Evolutionary conservation across 1,140 invertebrate species (phyloP), one percentile per base, ranked within the genome.

Genomic region (Chionoecetes opilio): DNA sequence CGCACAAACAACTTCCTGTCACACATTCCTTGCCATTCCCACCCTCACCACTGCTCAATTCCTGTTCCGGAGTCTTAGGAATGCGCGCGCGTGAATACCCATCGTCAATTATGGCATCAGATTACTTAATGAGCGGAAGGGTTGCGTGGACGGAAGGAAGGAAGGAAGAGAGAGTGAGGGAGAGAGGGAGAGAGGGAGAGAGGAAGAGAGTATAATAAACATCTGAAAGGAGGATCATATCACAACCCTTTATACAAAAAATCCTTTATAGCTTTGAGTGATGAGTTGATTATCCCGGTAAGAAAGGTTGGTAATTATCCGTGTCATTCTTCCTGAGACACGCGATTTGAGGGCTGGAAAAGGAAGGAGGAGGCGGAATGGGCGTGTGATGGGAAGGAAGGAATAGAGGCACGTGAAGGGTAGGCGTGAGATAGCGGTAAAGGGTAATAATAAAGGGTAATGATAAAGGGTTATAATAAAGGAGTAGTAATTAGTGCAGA

Each of bases 41-140:
- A 84, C 34, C 82, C 91, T 29, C 0, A 37, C n/a, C 91, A 32
- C 91, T 92, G 82, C 91, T 92, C 91, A 92, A n/a, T 92, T 92
- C 91, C 91, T 46, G 82, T 92, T 92, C 31, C 31, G n/a, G 34
- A 29, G 35, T 85, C 91, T 82, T n/a, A 26, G 91, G 91, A 92
- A 92, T 92, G 91, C 91, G 75, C 31, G 91, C 91, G 75, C 31
- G 35, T 26, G 91, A 82, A 85, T 84, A 84, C 91, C 38, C 38
- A 35, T 29, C 31, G 75, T 84, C 75, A 87, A 86, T 93, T 34
- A 93, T 26, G n/a, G 92, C 17, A 41, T 93, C 92, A 5, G 2
- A 35, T 86, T 86, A 93, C 92, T 26, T 87, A 46, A 93, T 87
- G 37, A 87, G 84, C 32, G 92, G 92, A 31, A 86, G 82, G 82